Conservation (phyloP, 2,113 vertebrate species). For the Oreochromis tanganicae region DNA sequence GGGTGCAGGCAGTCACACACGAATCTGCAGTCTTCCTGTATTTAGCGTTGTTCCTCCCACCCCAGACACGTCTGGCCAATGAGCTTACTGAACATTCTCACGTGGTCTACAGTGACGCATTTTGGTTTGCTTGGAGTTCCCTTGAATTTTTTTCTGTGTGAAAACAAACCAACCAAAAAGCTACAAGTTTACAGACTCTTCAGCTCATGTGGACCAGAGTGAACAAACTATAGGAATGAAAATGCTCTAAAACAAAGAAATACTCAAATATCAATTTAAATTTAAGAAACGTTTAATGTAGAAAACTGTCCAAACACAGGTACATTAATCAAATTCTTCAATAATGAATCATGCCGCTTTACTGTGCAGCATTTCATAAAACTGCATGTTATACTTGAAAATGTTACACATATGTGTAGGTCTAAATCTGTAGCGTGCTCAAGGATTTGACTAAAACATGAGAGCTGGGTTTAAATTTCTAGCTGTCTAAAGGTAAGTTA, state of each 20-base stretch:
- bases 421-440: not conserved
- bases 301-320: not conserved
- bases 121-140: not conserved
- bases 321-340: not conserved
- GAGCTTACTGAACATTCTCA: not conserved
- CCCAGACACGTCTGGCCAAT: not conserved
- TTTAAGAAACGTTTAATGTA: not conserved
- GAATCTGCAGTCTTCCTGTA: not conserved
- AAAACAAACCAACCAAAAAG: not conserved
- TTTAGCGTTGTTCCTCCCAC: not conserved
- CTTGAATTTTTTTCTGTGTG: not conserved
- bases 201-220: not conserved
- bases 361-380: not conserved
- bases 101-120: not conserved
- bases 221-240: not conserved
- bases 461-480: not conserved
- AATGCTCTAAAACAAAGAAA: not conserved
- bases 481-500: not conserved
- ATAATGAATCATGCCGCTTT: not conserved
- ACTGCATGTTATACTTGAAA: not conserved
- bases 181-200: not conserved
- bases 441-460: not conserved
- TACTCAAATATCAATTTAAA: not conserved
- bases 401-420: not conserved
- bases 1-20: not conserved